Base-by-base conservation (phyloP, 2,888 invertebrate genomes). In the Orthonevra nobilis region DNA sequence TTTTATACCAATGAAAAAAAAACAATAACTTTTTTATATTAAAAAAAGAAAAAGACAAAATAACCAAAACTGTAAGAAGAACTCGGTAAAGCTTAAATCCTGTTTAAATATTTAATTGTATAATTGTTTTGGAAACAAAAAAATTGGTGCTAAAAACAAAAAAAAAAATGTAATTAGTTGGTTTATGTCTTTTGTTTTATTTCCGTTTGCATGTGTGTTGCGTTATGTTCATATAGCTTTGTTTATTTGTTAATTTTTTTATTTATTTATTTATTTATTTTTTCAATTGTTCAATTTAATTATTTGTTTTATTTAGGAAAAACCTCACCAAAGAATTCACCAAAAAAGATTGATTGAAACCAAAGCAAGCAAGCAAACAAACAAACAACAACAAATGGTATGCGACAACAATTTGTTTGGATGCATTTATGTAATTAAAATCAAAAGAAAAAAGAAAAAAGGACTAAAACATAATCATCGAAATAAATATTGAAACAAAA, bases 291-390 rank as follows among this genome's bases (percentile, higher is more conserved):
- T 79, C n/a, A n/a, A n/a, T 81, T 81, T 50, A 81, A 82, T 74
- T 60, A 66, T 54, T 40, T 61, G 34, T 72, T 82, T 83, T 82
- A 83, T 83, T 81, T 83, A 84, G 84, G 84, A 77, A 83, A 84
- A 81, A 58, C 79, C 81, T 84, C 85, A 81, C 85, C 85, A 82
- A 84, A 84, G 84, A 84, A 82, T 73, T 83, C 83, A 81, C 84
- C 84, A 83, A 86, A 83, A 84, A 66, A 72, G 63, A 75, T 10
- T 61, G 69, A 72, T 61, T 81, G 63, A 69, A 60, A 56, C 28
- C 54, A 44, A 72, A 69, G n/a, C n/a, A n/a, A n/a, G n/a, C n/a
- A 40, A 28, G 4, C n/a, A 6, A 6, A 28, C 34, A 30, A 26
- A 42, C 32, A 23, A 9, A 46, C 26, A 44, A 19, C 50, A 63